phyloP scores from a whole-genome alignment of 2,113 vertebrate species.

The Ciconia stormi region DNA sequence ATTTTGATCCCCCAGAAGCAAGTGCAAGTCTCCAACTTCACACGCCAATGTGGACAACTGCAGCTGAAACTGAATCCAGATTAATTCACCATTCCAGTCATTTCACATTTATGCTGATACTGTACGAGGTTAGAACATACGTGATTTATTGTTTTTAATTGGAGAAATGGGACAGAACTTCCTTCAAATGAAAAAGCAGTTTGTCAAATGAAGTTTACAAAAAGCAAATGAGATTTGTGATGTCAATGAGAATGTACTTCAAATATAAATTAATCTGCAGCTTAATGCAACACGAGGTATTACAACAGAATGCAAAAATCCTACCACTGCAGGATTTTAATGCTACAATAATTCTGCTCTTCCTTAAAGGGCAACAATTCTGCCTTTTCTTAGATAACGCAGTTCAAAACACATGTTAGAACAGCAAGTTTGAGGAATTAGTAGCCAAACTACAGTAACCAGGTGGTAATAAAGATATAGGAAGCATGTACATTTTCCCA shows the following conservation, averaged over 20 bases:
- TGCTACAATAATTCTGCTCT: not conserved
- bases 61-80: constrained; percentile 13
- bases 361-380: constrained; percentile 1
- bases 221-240: not conserved
- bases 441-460: not conserved
- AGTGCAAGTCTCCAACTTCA: constrained; percentile 33
- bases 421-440: not conserved
- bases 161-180: not conserved
- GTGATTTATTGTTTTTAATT: not conserved
- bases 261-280: not conserved
- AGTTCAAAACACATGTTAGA: not conserved
- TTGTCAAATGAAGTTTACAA: constrained; percentile 4
- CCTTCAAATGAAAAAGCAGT: constrained; percentile 30
- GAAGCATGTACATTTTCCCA: not conserved
- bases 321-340: constrained; percentile 44
- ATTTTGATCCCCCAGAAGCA: constrained; percentile 58
- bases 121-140: not conserved
- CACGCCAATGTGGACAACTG: not conserved
- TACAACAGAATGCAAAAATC: constrained; percentile 10
- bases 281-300: not conserved
- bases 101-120: not conserved
- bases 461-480: not conserved
- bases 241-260: not conserved
- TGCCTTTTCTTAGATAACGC: not conserved
- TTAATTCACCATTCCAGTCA: not conserved